These are phyloP conservation scores for Chloropsis hardwickii DNA, from an alignment of 2,113 vertebrate genomes.

Conservation along the genomic window DNA sequence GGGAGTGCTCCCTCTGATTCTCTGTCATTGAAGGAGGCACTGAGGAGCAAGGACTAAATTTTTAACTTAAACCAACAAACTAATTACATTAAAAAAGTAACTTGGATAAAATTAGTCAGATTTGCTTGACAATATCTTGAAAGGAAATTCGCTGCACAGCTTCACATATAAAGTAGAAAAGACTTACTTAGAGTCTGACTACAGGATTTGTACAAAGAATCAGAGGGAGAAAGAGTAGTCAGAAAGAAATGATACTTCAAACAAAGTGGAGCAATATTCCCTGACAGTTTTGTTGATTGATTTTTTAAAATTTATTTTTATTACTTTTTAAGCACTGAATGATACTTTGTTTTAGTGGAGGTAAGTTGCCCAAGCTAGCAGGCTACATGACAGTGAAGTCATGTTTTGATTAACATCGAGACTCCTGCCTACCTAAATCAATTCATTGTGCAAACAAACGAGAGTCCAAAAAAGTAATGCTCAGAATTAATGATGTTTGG, in stretches of 20 bases:
- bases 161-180: not conserved
- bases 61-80: not conserved
- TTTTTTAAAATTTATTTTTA: not conserved
- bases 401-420: not conserved
- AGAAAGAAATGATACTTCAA: constrained; percentile 1
- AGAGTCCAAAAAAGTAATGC: not conserved
- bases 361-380: not conserved
- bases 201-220: not conserved
- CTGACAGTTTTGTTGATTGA: not conserved
- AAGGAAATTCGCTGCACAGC: not conserved
- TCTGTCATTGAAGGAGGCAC: not conserved
- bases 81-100: not conserved
- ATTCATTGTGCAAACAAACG: not conserved
- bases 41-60: not conserved
- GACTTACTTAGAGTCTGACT: not conserved
- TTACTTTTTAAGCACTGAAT: not conserved
- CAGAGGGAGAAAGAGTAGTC: not conserved
- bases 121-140: not conserved
- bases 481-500: constrained; percentile 2
- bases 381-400: not conserved
- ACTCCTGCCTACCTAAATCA: not conserved
- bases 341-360: not conserved
- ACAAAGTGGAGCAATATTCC: not conserved
- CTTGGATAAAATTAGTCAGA: not conserved
- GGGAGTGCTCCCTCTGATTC: not conserved